These are phyloP conservation scores for Zaprionus inermis DNA, from an alignment of 1,140 invertebrate genomes.

Conservation along the genomic window DNA sequence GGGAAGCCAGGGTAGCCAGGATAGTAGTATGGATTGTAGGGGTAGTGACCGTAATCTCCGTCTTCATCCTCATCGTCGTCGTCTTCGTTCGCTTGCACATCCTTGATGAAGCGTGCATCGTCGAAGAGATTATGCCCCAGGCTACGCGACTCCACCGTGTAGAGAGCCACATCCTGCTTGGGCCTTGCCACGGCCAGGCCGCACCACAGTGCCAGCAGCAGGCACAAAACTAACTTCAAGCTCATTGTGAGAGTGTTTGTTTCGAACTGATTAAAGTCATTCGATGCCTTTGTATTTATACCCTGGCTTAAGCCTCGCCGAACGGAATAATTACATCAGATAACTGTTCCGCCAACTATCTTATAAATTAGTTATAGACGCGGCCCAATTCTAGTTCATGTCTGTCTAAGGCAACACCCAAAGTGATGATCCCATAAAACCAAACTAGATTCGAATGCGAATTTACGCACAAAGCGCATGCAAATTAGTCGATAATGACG, in stretches of 20 bases:
- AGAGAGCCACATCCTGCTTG: background rate
- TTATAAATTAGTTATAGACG: background rate
- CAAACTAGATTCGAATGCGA: constrained; percentile 1
- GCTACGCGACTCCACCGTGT: background rate
- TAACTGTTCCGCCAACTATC: background rate
- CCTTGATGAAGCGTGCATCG: background rate
- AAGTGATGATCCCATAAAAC: constrained; percentile 2
- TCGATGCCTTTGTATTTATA: constrained; percentile 38
- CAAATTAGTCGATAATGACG: background rate
- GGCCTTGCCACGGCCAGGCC: constrained; percentile 15
- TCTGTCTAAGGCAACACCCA: background rate
- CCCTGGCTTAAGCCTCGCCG: background rate
- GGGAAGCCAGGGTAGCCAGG: constrained; percentile 12
- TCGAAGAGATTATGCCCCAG: background rate
- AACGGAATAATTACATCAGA: background rate
- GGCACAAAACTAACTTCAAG: constrained; percentile 26
- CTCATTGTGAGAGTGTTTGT: constrained; percentile 35
- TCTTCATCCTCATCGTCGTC: background rate
- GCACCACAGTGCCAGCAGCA: constrained; percentile 28
- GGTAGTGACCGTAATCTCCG: constrained; percentile 2
- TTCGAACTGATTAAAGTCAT: constrained; percentile 37
- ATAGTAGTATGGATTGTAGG: constrained; percentile 8
- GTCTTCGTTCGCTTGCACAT: background rate
- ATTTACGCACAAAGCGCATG: constrained; percentile 2
- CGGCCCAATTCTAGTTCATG: background rate